Evolutionary conservation across 1,140 invertebrate genomes (phyloP).

Genomic region (Coptotermes formosanus): DNA sequence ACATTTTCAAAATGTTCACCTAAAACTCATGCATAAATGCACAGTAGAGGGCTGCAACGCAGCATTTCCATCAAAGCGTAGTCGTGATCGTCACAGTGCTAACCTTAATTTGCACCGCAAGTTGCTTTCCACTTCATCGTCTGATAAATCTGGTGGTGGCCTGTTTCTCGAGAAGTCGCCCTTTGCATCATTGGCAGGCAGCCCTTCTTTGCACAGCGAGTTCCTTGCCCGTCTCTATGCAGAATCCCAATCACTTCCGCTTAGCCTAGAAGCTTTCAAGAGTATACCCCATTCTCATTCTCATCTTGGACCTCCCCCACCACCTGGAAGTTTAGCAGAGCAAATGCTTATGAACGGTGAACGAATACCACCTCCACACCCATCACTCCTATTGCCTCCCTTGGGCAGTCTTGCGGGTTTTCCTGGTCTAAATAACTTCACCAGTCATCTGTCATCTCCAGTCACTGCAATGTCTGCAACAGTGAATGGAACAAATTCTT

Average conservation of each 20-base stretch:
- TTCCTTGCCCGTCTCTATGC: constrained; percentile 80
- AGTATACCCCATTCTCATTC: constrained; percentile 44
- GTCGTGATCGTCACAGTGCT: constrained; percentile 87
- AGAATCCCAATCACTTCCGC: constrained; percentile 59
- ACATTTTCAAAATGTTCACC: constrained; percentile 93
- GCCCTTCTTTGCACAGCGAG: constrained; percentile 65
- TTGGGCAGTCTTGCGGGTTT: constrained; percentile 50
- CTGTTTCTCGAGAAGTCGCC: constrained; percentile 45
- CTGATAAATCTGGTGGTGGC: constrained; percentile 44
- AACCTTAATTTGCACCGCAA: constrained; percentile 91
- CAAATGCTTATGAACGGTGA: constrained; percentile 49
- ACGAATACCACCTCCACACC: constrained; percentile 48
- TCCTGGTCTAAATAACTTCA: constrained; percentile 34
- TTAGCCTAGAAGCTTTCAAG: constrained; percentile 57
- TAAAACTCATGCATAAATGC: constrained; percentile 95
- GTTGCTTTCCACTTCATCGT: constrained; percentile 70
- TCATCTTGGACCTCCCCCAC: constrained; percentile 40
- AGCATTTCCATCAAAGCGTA: constrained; percentile 91
- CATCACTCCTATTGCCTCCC: constrained; percentile 52
- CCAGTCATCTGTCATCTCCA: constrained; percentile 21
- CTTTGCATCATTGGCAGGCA: constrained; percentile 52
- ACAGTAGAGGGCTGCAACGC: constrained; percentile 95
- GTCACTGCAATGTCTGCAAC: not conserved
- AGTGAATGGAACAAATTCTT: constrained; percentile 33
- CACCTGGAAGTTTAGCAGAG: constrained; percentile 44